These are phyloP conservation scores for Smutsia gigantea DNA, from an alignment of 2,797 vertebrate species.

Conservation along the genomic window DNA sequence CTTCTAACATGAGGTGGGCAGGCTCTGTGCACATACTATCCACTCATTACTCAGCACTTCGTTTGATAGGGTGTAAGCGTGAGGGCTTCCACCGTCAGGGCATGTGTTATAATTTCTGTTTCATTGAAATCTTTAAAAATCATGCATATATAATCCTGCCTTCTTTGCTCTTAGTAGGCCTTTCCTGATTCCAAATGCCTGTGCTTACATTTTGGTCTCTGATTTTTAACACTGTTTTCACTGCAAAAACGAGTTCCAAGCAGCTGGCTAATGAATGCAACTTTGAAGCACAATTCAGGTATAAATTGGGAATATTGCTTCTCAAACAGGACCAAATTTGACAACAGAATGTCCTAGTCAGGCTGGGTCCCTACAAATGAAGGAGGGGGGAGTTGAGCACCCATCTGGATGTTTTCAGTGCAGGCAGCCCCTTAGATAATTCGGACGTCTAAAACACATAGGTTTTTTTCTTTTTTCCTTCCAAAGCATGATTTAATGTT, in stretches of 20 bases:
- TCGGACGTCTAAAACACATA: background rate
- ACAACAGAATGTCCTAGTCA: background rate
- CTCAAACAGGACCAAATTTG: background rate
- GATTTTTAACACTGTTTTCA: constrained; percentile 2
- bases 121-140: background rate
- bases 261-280: background rate
- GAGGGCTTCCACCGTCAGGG: background rate
- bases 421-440: background rate
- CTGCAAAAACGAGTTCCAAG: background rate
- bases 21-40: no score
- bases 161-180: background rate
- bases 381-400: background rate
- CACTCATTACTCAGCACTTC: background rate
- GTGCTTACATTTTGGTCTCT: background rate
- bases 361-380: background rate
- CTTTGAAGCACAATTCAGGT: background rate
- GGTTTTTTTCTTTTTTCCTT: background rate
- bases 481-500: background rate
- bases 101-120: background rate
- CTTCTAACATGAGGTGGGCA: background rate
- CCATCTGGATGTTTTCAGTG: background rate
- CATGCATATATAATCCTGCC: background rate
- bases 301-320: background rate
- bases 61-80: background rate
- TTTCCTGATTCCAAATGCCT: background rate